Conservation (phyloP, 1,140 invertebrate genomes). For the Archegozetes longisetosus region DNA sequence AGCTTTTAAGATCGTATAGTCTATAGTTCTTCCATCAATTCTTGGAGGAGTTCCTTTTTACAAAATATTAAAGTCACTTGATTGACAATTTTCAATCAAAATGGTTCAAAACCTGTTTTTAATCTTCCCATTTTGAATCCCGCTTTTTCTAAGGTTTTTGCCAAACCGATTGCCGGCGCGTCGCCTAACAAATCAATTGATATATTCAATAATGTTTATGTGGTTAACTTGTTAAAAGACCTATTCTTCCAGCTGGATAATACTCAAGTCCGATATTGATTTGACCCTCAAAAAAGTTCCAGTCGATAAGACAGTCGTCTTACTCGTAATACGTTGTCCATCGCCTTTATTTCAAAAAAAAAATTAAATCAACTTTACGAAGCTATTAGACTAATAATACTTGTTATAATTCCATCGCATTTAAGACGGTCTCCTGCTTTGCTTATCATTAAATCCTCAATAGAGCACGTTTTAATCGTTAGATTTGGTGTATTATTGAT, state of each 20-base stretch:
- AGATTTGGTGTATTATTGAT: conserved; percentile 47
- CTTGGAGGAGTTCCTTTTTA: conserved; percentile 67
- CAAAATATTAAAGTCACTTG: conserved; percentile 17
- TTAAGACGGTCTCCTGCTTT: conserved; percentile 25
- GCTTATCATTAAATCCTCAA: conserved; percentile 63
- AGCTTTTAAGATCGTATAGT: conserved; percentile 43
- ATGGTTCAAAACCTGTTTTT: conserved; percentile 67
- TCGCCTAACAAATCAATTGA: conserved; percentile 36
- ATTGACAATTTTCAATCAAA: too few relatives aligned
- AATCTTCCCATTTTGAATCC: conserved; percentile 65
- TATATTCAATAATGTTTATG: neutral
- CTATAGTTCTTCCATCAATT: conserved; percentile 50
- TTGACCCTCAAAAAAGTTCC: conserved; percentile 81
- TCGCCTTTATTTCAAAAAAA: conserved; percentile 31
- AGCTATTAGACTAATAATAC: conserved; percentile 30
- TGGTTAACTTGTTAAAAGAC: neutral
- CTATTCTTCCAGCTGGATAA: conserved; percentile 64
- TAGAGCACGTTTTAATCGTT: conserved; percentile 49
- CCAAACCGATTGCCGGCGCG: conserved; percentile 59
- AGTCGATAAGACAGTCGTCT: conserved; percentile 68
- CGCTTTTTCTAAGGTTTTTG: conserved; percentile 51
- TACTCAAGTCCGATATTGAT: conserved; percentile 70
- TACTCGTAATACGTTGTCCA: conserved; percentile 42
- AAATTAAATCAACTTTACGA: neutral
- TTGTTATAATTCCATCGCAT: conserved; percentile 45